A percentile compares a stretch with the other conserved stretches of the same genome.
Evolutionary conservation across 2,113 vertebrate genomes (phyloP).

Genomic region (Paradoxurus hermaphroditus): DNA sequence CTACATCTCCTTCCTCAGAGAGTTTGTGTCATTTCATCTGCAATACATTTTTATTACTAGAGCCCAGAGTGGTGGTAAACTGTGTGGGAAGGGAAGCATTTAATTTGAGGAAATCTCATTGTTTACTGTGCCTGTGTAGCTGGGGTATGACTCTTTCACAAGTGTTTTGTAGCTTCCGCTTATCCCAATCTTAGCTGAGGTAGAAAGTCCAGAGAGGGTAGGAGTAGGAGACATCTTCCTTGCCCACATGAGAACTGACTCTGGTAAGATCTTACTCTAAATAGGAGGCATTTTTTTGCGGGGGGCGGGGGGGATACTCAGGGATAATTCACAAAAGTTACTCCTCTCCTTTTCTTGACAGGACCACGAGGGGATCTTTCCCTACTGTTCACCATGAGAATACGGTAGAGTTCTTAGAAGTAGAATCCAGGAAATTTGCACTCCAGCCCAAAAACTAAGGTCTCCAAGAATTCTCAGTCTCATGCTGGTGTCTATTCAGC

Average conservation of each 20-base stretch:
- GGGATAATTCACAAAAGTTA: neutral
- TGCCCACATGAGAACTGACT: neutral
- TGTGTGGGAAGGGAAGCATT: neutral
- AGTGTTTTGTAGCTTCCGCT: neutral
- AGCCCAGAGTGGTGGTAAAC: neutral
- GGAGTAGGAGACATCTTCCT: neutral
- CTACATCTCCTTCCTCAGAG: neutral
- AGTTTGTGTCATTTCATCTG: neutral
- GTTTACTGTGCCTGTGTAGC: neutral
- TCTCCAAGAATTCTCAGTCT: neutral
- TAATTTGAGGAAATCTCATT: neutral
- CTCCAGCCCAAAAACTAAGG: neutral
- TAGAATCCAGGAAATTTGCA: neutral
- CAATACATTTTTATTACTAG: neutral
- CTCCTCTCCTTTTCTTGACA: neutral
- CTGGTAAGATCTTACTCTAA: neutral
- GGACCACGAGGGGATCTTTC: neutral
- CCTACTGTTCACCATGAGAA: neutral
- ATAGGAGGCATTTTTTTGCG: neutral
- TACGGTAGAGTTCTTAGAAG: neutral
- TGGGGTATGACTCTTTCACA: neutral
- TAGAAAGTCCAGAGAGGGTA: neutral
- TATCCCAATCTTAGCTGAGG: neutral
- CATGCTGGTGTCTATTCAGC: neutral
- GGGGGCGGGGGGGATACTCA: neutral